phyloP scores from a whole-genome alignment of 2,113 vertebrate species.

The Platysternon megacephalum region DNA sequence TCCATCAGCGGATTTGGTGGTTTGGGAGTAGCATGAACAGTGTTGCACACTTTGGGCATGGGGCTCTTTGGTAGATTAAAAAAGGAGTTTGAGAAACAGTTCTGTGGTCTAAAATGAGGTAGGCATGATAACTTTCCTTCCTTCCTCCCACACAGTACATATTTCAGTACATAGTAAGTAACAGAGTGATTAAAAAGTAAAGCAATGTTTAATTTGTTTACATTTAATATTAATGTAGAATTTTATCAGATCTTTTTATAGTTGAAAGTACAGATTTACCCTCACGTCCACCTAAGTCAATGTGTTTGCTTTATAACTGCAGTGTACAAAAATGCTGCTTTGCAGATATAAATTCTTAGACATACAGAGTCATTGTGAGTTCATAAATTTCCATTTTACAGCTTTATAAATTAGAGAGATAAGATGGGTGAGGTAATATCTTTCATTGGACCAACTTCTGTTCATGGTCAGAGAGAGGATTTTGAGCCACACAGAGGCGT shows the following conservation, averaged over 20 bases:
- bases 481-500: background rate
- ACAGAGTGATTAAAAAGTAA: background rate
- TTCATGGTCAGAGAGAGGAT: no score
- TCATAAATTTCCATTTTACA: background rate
- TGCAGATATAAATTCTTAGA: background rate
- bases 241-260: background rate
- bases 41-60: background rate
- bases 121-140: background rate
- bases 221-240: background rate
- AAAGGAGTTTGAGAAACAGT: background rate
- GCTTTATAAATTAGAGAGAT: background rate
- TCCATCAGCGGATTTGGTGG: background rate
- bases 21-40: background rate
- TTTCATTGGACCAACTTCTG: no score
- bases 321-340: background rate
- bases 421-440: no score
- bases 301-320: background rate
- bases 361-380: background rate
- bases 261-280: background rate
- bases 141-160: background rate
- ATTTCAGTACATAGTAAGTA: background rate
- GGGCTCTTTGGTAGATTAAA: background rate
- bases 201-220: no score
- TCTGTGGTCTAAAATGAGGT: fast-evolving
- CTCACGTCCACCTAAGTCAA: background rate